Evolutionary conservation across 2,113 vertebrate species (phyloP), one percentile per base, ranked within the genome.

Genomic region (Cettia cetti): DNA sequence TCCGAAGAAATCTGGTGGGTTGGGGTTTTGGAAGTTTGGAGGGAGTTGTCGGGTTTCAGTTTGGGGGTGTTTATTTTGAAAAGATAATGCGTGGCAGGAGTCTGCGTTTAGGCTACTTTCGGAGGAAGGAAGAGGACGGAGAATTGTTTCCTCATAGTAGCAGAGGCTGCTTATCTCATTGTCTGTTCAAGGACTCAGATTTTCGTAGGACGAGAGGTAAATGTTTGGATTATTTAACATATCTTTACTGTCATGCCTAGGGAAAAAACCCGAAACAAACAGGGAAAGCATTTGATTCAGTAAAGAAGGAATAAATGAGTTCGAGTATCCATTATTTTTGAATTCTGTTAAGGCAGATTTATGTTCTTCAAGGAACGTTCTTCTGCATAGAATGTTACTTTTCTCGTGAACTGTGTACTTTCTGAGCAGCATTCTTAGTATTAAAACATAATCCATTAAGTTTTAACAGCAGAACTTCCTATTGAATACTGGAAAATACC

Each of bases 101-200:
- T 14, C 20, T 69, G 56, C 40, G 14, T 64, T 71, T 61, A 2
- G 71, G 5, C 49, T 40, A 79, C 75, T 40, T 15, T 4, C 69
- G 69, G 83, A 92, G 91, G 95, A 91, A 96, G 95, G 93, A 96
- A 91, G 84, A 63, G 89, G 76, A 75, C 61, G 28, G 13, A 83
- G 76, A 42, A 33, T 54, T 63, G 72, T 47, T 89, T 92, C 74
- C 72, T 56, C n/a, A 11, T 10, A 37, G 72, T 31, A 18, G 70
- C 68, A n/a, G 63, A 30, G 33, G 35, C 76, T 63, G 37, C 65
- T 88, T 80, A 19, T 50, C 52, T 2, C 33, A 1, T 11, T 75
- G 60, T 42, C 59, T 61, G 42, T 52, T 70, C 70, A n/a, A 56
- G 61, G 53, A 50, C 45, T 63, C 24, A 3, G 49, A 7, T 35